Conservation (phyloP, 2,888 invertebrate species). For the Zelleria hepariella region DNA sequence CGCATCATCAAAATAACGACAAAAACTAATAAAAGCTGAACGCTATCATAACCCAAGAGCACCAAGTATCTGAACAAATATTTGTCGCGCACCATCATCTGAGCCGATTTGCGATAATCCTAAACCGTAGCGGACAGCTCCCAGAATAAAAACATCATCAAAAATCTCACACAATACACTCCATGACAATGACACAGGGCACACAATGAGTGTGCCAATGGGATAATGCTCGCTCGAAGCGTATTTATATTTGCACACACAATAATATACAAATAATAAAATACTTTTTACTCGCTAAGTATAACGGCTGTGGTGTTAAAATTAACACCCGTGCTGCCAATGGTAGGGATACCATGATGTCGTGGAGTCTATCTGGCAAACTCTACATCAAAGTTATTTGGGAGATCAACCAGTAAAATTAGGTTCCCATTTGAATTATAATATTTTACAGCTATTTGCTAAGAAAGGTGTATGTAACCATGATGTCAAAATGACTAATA, state of each 20-base stretch:
- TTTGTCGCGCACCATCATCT: conserved; percentile 49
- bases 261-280: conserved; percentile 65
- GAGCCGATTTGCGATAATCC: conserved; percentile 50
- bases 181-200: conserved; percentile 34
- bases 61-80: conserved; percentile 35
- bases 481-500: neutral
- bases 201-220: conserved; percentile 18
- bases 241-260: conserved; percentile 59
- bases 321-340: conserved; percentile 39
- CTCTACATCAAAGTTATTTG: neutral
- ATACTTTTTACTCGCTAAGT: conserved; percentile 37
- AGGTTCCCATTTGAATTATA: neutral
- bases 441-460: neutral
- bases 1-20: neutral
- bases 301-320: conserved; percentile 52
- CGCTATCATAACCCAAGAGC: neutral
- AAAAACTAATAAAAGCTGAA: neutral
- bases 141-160: conserved; percentile 43
- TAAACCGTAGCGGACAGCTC: conserved; percentile 34
- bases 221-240: conserved; percentile 37
- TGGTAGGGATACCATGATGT: neutral
- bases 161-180: conserved; percentile 29
- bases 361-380: neutral
- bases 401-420: neutral
- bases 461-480: neutral